Evolutionary conservation across 2,888 invertebrate species (phyloP).

Genomic region (Meiosimyza decipiens): DNA sequence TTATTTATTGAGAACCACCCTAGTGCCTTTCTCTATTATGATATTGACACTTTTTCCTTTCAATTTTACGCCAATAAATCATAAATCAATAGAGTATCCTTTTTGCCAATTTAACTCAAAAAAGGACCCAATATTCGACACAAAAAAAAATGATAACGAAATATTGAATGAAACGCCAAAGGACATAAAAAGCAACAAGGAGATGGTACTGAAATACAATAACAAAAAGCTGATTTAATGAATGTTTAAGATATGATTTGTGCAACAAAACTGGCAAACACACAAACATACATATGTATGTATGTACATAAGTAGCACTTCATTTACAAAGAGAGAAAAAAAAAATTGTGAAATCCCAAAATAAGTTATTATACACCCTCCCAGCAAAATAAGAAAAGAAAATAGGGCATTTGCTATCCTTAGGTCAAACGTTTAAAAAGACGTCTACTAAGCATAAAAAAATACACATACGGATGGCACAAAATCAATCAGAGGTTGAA

Average conservation of each 20-base stretch:
- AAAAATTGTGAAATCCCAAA: constrained; percentile 24
- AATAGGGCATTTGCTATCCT: constrained; percentile 24
- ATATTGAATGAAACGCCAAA: constrained; percentile 28
- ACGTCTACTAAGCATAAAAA: not conserved
- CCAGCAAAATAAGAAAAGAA: not conserved
- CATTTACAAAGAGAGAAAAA: not conserved
- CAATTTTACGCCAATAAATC: constrained; percentile 59
- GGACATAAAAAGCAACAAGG: constrained; percentile 38
- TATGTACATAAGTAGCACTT: not conserved
- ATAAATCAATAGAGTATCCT: constrained; percentile 57
- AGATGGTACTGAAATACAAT: constrained; percentile 13
- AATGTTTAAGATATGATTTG: constrained; percentile 33
- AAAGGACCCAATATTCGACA: constrained; percentile 14
- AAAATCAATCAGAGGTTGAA: no score
- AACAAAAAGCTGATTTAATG: constrained; percentile 23
- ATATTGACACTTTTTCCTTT: constrained; percentile 51
- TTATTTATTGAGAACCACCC: no score
- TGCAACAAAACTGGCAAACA: constrained; percentile 6
- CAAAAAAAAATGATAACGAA: constrained; percentile 10
- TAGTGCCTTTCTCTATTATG: constrained; percentile 39
- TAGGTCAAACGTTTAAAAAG: constrained; percentile 20
- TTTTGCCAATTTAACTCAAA: constrained; percentile 28
- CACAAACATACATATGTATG: constrained; percentile 1
- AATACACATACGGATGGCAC: no score
- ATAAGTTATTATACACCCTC: constrained; percentile 29